These are phyloP conservation scores for Orthosia incerta DNA, from an alignment of 2,888 invertebrate species.

Conservation along the genomic window DNA sequence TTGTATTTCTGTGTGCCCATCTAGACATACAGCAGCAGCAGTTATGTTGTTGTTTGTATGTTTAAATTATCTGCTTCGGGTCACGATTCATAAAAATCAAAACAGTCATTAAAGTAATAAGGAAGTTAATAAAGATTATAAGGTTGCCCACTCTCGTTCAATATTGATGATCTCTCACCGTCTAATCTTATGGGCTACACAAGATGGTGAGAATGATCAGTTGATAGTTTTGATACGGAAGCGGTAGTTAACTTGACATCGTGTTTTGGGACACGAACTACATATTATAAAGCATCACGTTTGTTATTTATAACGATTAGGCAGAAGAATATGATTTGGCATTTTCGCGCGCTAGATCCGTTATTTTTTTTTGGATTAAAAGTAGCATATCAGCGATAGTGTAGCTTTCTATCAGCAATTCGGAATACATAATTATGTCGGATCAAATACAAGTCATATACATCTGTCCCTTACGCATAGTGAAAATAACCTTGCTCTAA, in stretches of 20 bases:
- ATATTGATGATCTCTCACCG: conserved; percentile 20
- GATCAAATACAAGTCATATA: no score
- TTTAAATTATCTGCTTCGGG: not conserved
- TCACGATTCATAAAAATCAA: not conserved
- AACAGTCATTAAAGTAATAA: conserved; percentile 16
- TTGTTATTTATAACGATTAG: not conserved
- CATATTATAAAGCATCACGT: not conserved
- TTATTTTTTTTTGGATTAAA: no score
- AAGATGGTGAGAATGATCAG: not conserved
- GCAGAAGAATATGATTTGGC: not conserved
- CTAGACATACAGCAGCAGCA: no score
- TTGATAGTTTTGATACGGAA: conserved; percentile 32
- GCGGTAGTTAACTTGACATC: conserved; percentile 27
- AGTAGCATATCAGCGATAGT: no score
- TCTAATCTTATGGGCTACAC: not conserved
- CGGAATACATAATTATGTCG: no score
- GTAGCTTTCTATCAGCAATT: no score
- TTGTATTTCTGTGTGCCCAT: no score
- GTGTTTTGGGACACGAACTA: conserved; percentile 15
- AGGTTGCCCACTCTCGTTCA: conserved; percentile 14
- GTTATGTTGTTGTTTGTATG: not conserved
- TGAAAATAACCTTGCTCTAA: no score
- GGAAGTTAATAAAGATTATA: conserved; percentile 18
- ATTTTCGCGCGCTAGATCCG: no score
- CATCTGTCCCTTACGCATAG: no score